These are phyloP conservation scores for Cryptotis parvus DNA, from an alignment of 2,113 vertebrate genomes.

Conservation along the genomic window DNA sequence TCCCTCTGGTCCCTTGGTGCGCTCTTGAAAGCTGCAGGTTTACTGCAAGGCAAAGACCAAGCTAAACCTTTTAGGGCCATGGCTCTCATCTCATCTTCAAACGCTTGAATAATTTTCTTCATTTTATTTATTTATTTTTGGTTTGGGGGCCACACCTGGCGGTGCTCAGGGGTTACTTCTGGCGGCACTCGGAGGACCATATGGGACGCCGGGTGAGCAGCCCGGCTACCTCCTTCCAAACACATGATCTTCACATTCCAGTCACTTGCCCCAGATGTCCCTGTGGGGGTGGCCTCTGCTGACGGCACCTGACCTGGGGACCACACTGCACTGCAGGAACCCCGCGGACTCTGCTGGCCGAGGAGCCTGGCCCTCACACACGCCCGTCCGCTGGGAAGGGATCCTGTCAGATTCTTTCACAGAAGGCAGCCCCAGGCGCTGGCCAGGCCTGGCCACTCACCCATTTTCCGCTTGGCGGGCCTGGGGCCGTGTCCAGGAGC, in stretches of 20 bases:
- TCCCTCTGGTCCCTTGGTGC: too few species aligned
- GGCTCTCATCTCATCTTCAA: constrained; percentile 11
- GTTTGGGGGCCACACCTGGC: too few species aligned
- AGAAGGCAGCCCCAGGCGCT: too few species aligned
- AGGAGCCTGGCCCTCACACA: too few species aligned
- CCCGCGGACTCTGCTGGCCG: too few species aligned
- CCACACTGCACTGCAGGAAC: background rate
- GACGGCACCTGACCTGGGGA: background rate
- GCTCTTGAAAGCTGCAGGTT: background rate
- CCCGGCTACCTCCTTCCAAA: background rate
- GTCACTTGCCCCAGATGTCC: background rate
- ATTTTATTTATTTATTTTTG: too few species aligned
- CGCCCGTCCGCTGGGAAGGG: background rate
- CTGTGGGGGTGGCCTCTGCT: background rate
- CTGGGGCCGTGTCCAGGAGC: background rate
- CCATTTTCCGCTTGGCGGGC: background rate
- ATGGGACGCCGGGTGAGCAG: background rate
- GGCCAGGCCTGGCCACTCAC: background rate
- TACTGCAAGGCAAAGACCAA: background rate
- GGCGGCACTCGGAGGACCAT: too few species aligned
- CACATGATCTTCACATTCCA: background rate
- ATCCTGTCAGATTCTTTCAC: background rate
- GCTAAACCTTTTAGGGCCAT: background rate
- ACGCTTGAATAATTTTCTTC: background rate
- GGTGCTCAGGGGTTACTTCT: too few species aligned